Evolutionary conservation across 1,140 invertebrate species (phyloP), one percentile per base, ranked within the genome.

Genomic region (Heliconius eleuchia): DNA sequence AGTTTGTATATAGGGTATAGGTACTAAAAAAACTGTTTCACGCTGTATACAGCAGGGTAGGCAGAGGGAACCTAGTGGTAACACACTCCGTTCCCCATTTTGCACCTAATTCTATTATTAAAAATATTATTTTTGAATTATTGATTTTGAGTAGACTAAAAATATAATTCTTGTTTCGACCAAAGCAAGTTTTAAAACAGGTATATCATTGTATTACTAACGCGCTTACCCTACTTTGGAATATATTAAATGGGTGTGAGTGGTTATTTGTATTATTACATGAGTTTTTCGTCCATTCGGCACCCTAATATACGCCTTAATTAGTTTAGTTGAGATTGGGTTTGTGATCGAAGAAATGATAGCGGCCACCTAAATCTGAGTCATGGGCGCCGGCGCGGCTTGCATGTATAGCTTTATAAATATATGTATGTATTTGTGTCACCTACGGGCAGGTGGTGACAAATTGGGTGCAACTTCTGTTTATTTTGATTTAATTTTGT

Each of bases 301-400:
- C 88, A 88, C 91, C 91, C 90, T 88, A 89, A 88, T 84, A 82
- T 87, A 88, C 79, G 85, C 86, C 84, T 90, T 92, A 93, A 93
- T 93, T 92, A 93, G 89, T 86, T 87, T 77, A 86, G 86, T 84
- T 82, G 85, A 88, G 86, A 88, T 88, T 80, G 83, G 88, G 89
- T 88, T 91, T 86, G 84, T 88, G 87, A 90, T 92, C 89, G 84
- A 82, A 79, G 86, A 82, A 86, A 87, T 88, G 88, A 86, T 91
- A 92, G 86, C 88, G 87, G 88, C 85, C 84, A 85, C 86, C 89
- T 89, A 91, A 90, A 88, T 87, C 85, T 89, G 89, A 91, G 86
- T 92, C 89, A 92, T 85, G 87, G 87, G 79, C 83, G 82, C 82
- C 77, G 50, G 27, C 52, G 74, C 6, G 71, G 70, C 73, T 42